phyloP scores from a whole-genome alignment of 2,888 invertebrate species.

The Elegia similella region DNA sequence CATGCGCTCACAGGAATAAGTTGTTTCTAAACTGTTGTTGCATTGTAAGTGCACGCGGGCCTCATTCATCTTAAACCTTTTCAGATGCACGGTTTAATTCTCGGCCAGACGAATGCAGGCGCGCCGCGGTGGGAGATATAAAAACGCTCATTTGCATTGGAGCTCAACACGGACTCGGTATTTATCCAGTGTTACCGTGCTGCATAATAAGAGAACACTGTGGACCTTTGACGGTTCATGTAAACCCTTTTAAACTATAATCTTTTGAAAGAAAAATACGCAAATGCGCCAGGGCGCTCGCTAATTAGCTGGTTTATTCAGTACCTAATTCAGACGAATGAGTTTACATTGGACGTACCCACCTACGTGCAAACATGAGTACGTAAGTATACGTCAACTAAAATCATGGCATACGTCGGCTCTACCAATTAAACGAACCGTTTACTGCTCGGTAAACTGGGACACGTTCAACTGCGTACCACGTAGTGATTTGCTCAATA shows the following conservation, averaged over 20 bases:
- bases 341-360: background rate
- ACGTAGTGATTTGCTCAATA: slow-evolving; percentile 19
- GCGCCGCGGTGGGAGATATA: slow-evolving; percentile 50
- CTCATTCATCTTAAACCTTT: slow-evolving; percentile 77
- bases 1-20: slow-evolving; percentile 64
- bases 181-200: slow-evolving; percentile 68
- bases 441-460: slow-evolving; percentile 20
- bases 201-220: slow-evolving; percentile 64
- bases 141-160: slow-evolving; percentile 75
- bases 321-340: slow-evolving; percentile 5
- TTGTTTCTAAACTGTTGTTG: slow-evolving; percentile 71
- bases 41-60: slow-evolving; percentile 62
- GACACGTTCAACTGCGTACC: slow-evolving; percentile 23
- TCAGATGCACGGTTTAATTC: slow-evolving; percentile 70
- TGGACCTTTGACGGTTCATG: slow-evolving; percentile 51
- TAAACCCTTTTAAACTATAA: slow-evolving; percentile 58
- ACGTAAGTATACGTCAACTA: background rate
- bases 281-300: slow-evolving; percentile 42
- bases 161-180: slow-evolving; percentile 53
- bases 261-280: slow-evolving; percentile 49
- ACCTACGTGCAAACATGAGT: slow-evolving; percentile 3
- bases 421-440: slow-evolving; percentile 34
- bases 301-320: slow-evolving; percentile 51
- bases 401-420: slow-evolving; percentile 26
- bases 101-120: slow-evolving; percentile 57